Base-by-base conservation (phyloP, 2,888 invertebrate genomes). In the Folsomia candida region DNA sequence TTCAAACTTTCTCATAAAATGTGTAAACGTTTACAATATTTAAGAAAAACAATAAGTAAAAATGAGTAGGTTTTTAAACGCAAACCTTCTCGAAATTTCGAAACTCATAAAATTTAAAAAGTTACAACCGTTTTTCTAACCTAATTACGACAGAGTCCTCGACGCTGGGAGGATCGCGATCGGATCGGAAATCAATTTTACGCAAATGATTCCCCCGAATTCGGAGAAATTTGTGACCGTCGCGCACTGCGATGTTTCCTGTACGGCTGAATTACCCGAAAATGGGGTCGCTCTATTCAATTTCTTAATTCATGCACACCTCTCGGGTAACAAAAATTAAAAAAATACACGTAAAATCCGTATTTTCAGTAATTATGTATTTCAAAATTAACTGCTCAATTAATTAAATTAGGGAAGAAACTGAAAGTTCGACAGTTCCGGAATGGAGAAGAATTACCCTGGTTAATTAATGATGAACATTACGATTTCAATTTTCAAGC, bases 91-190 rank as follows among this genome's bases (percentile, higher is more conserved):
- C n/a, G n/a, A n/a, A n/a, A n/a, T n/a, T n/a, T n/a, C n/a, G n/a
- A n/a, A n/a, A n/a, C n/a, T n/a, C n/a, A n/a, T n/a, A n/a, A n/a
- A n/a, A n/a, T n/a, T n/a, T n/a, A n/a, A n/a, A n/a, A n/a, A n/a
- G n/a, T n/a, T n/a, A n/a, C n/a, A n/a, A n/a, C n/a, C n/a, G n/a
- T n/a, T n/a, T n/a, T n/a, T n/a, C n/a, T n/a, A n/a, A n/a, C n/a
- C n/a, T n/a, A n/a, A n/a, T n/a, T n/a, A n/a, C 9, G 18, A 22
- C 54, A 70, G 94, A 0, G 83, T 87, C 18, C 88, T 91, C 81
- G 94, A 95, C 81, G 93, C 89, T 0, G 94, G 92, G 0, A 87
- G 94, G 28, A 84, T 94, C 70, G 89, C 89, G 11, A 89, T 91
- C 0, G 93, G 93, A 0, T 88, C 91, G 2, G 89, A 90, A 0